Conservation (phyloP, 2,888 invertebrate species). For the Anthrax anthrax region DNA sequence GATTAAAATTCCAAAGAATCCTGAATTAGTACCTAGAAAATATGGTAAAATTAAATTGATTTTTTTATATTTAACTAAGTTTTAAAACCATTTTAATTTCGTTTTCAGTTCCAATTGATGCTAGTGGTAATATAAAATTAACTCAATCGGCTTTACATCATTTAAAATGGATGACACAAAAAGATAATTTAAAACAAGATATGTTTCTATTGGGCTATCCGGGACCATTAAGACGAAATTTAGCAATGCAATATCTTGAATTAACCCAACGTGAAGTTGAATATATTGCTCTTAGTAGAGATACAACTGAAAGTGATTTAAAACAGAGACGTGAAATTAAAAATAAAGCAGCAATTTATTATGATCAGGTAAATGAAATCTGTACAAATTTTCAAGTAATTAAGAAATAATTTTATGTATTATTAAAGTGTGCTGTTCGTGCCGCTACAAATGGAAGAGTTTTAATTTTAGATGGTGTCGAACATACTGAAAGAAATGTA, state of each 20-base stretch:
- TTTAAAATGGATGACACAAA: constrained; percentile 92
- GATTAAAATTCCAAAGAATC: constrained; percentile 45
- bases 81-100: not conserved
- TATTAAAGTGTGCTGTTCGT: constrained; percentile 69
- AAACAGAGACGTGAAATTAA: constrained; percentile 90
- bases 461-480: constrained; percentile 86
- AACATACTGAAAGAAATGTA: constrained; percentile 95
- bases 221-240: constrained; percentile 59
- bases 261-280: constrained; percentile 80
- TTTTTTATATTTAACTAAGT: not conserved
- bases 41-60: constrained; percentile 23
- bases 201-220: constrained; percentile 89
- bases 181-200: constrained; percentile 84
- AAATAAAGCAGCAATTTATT: constrained; percentile 74
- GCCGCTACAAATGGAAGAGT: constrained; percentile 82
- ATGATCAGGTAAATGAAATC: constrained; percentile 64
- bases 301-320: constrained; percentile 93
- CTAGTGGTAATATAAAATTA: constrained; percentile 41
- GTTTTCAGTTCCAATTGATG: not conserved
- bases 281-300: constrained; percentile 84
- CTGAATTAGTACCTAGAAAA: constrained; percentile 64
- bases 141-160: constrained; percentile 64
- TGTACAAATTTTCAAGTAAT: not conserved
- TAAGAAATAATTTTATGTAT: not conserved
- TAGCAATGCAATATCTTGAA: constrained; percentile 81